Evolutionary conservation across 2,888 invertebrate species (phyloP), one percentile per base, ranked within the genome.

Genomic region (Tridacna crocea): DNA sequence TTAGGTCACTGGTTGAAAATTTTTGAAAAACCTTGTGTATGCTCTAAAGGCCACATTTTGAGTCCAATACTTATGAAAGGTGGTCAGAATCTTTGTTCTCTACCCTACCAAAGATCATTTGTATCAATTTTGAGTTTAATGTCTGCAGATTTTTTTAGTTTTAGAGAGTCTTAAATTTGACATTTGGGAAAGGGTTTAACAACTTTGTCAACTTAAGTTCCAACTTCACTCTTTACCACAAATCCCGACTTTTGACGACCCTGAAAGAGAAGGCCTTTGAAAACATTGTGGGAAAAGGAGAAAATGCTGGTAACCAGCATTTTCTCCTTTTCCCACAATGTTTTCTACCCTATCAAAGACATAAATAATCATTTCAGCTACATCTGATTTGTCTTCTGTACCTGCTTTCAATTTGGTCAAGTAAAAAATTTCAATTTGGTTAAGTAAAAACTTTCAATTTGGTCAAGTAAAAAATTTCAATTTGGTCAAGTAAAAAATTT

Each of bases 211-310:
- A n/a, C n/a, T n/a, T n/a, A n/a, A n/a, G n/a, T 4, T 4, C 36
- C 2, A 36, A 36, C 2, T 36, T 36, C 2, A 36, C 36, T 8
- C 36, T 36, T 36, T 36, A 36, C 36, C 36, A 8, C 36, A 36
- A 36, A 36, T 36, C 3, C 36, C 36, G 8, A 2, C 19, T 19
- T 55, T 55, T 55, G 10, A 63, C 63, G 63, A 1, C 63, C 22
- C 63, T 24, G 63, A 12, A 8, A 63, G 10, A 55, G n/a, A 55
- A 55, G 17, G 4, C 55, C 10, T 55, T 17, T 55, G 10, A 55
- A 36, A 63, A 63, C 63, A 63, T 63, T 63, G n/a, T 22, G 63
- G 24, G 24, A 63, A 63, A 19, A 63, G 63, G 24, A 63, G 63
- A 63, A 63, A 63, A n/a, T 63, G 13, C 63, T 63, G 17, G 22